A percentile compares a stretch with the other conserved stretches of the same genome.
These are phyloP conservation scores for Schizothorax lantsangensis DNA, from an alignment of 2,797 vertebrate genomes.

Conservation along the genomic window DNA sequence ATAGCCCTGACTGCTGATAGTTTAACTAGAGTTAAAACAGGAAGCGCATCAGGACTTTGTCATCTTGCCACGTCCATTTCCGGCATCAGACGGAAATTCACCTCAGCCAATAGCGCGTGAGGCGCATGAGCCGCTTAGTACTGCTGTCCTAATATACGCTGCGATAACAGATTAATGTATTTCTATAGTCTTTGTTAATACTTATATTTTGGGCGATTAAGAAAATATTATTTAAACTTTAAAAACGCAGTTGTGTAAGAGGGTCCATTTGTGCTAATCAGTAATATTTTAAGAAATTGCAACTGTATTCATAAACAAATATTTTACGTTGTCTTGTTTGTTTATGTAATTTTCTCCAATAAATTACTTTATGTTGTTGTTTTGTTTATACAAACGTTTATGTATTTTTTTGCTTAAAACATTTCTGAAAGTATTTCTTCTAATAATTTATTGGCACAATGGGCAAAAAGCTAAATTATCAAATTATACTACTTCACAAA, in stretches of 20 bases:
- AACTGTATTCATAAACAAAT: background rate
- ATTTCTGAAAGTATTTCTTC: background rate
- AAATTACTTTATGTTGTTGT: background rate
- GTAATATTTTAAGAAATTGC: background rate
- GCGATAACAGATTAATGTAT: background rate
- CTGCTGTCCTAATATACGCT: background rate
- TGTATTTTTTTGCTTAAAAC: background rate
- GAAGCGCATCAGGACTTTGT: constrained; percentile 44
- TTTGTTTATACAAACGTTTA: background rate
- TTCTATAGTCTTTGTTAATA: too few species aligned
- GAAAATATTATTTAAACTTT: too few species aligned
- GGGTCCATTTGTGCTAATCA: background rate
- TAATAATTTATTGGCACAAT: background rate
- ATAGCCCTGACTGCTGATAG: background rate
- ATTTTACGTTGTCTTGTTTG: background rate
- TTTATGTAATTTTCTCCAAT: background rate
- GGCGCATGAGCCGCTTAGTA: background rate
- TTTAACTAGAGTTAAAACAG: constrained; percentile 40
- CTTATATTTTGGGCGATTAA: background rate
- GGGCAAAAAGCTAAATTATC: background rate
- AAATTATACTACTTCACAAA: background rate
- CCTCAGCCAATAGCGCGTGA: constrained; percentile 13
- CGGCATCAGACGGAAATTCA: constrained; percentile 49
- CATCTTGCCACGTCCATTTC: constrained; percentile 67
- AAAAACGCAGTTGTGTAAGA: background rate